Evolutionary conservation across 2,888 invertebrate genomes (phyloP), one percentile per base, ranked within the genome.

Genomic region (Eristalinus sepulchralis): DNA sequence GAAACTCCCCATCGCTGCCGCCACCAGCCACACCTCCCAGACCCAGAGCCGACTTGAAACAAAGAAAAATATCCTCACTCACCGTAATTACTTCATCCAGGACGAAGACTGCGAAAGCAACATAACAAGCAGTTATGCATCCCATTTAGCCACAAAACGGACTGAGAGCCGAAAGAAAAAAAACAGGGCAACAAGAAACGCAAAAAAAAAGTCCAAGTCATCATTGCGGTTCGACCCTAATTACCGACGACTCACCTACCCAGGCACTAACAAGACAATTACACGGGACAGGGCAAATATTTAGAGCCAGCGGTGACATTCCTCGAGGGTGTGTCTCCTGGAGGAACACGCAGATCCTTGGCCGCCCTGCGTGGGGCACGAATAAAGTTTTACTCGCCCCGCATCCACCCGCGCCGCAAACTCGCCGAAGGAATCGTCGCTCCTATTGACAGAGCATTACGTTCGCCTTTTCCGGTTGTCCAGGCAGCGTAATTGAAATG

Each of bases 381-480:
- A 67, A 66, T 60, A 77, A 81, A 76, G 64, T 11, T 34, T 33
- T 80, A n/a, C 8, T 57, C n/a, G 31, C 17, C 57, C 39, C 17
- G 17, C 68, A 53, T 36, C 36, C 71, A 39, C 33, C 62, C 53
- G 39, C 27, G 6, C 60, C 17, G 31, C 75, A 66, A 53, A 70
- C 80, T 63, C 34, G 75, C 64, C 59, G 31, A 17, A 39, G 72
- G 47, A 66, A 86, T 70, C 77, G 63, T 64, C 77, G 67, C 1
- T 10, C 31, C 77, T 86, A 86, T 86, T 86, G 86, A 86, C 86
- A 83, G 83, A 82, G 78, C 77, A 83, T 86, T 83, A 86, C 78
- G 73, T 86, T 86, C 78, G 75, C 86, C 83, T 86, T 86, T 86
- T 86, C 86, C 86, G 86, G 83, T 75, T 83, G 83, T 83, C 78